Evolutionary conservation across 2,797 vertebrate genomes (phyloP), one percentile per base, ranked within the genome.

Genomic region (Scyliorhinus canicula): DNA sequence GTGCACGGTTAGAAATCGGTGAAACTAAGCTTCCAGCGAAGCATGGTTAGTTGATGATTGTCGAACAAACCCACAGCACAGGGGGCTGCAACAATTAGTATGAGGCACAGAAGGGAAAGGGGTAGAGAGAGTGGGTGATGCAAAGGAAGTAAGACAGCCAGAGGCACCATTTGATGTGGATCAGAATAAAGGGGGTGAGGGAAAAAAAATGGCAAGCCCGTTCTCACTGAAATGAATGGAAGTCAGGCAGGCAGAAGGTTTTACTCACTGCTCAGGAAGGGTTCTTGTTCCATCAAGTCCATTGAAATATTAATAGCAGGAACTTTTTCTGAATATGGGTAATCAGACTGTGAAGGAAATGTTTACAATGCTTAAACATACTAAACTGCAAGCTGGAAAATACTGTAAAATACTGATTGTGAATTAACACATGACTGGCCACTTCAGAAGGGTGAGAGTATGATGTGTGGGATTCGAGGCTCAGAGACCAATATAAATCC

Each of bases 271-370:
- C 98, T 98, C 98, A 99, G 98, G 98, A 99, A 99, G 97, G 99
- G 99, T 95, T 99, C 98, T 96, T 99, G 98, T 97, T 99, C 99
- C 98, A 99, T 98, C 97, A 99, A 98, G 98, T 99, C 99, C 99
- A 99, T 98, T 97, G 99, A 98, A 95, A 99, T 99, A 98, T 99
- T 99, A 98, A 99, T 99, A 98, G 98, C 99, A 98, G 99, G 98
- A 96, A 98, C 97, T 95, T 98, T 99, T 97, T 99, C 99, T 98
- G 96, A 98, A 98, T 98, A 99, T 96, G 98, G 98, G 97, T 97
- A 99, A 98, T 99, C 99, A 96, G 98, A 99, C 99, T 99, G 98
- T 98, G 97, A 97, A 98, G 97, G 97, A 98, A 98, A 98, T 95
- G 97, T 95, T 97, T 95, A 98, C 96, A 96, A 96, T 85, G 95